These are phyloP conservation scores for Rhynchopsitta pachyrhyncha DNA, from an alignment of 2,113 vertebrate genomes.

Conservation along the genomic window DNA sequence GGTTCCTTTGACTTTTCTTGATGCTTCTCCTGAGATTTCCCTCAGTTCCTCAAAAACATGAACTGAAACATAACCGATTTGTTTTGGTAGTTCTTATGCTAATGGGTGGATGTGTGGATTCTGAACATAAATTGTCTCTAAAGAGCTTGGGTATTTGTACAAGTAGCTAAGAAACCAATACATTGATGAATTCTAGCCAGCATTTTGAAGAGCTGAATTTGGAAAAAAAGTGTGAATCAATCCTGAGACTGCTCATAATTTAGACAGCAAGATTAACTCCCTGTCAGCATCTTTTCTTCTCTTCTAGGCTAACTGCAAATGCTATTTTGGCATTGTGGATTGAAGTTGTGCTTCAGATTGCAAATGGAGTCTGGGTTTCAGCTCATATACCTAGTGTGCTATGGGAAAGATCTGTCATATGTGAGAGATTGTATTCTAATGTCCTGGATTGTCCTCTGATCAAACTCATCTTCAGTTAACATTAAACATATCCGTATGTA, in stretches of 20 bases:
- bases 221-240: conserved; percentile 30
- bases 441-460: neutral
- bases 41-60: neutral
- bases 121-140: conserved; percentile 42
- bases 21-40: conserved; percentile 6
- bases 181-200: conserved; percentile 27
- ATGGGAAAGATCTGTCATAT: neutral
- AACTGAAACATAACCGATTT: conserved; percentile 39
- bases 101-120: conserved; percentile 7
- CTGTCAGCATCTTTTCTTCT: conserved; percentile 2
- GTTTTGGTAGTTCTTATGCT: conserved; percentile 41
- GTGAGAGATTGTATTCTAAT: neutral
- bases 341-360: neutral
- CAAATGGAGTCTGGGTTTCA: neutral
- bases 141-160: conserved; percentile 18
- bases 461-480: neutral
- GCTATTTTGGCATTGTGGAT: neutral
- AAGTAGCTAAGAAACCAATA: conserved; percentile 27
- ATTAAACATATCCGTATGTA: neutral
- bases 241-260: conserved; percentile 7
- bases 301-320: neutral
- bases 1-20: neutral
- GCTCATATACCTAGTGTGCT: neutral
- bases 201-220: conserved; percentile 33
- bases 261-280: conserved; percentile 12